A percentile compares a stretch with the other conserved stretches of the same genome.
These are phyloP conservation scores for Haliaeetus leucogaster DNA, from an alignment of 2,113 vertebrate species.

Conservation along the genomic window DNA sequence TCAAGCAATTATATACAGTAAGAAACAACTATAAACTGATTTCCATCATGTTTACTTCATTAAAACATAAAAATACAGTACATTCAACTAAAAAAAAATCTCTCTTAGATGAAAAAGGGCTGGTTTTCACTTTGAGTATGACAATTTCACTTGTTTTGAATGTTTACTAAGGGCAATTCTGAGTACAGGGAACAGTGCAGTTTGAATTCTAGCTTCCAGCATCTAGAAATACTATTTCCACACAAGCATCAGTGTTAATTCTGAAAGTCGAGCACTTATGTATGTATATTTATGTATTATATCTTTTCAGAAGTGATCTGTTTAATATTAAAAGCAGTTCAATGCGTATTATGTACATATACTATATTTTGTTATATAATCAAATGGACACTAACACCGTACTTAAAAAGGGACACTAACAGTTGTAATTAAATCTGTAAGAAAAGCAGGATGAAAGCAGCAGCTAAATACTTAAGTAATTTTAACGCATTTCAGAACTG, in stretches of 20 bases:
- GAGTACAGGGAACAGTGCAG: background rate
- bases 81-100: background rate
- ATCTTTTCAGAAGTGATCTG: background rate
- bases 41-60: background rate
- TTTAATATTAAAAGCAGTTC: background rate
- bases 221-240: background rate
- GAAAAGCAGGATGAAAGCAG: background rate
- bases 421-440: background rate
- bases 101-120: background rate
- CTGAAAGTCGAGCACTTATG: background rate
- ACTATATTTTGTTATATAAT: background rate
- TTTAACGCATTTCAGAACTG: background rate
- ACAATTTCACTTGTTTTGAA: background rate
- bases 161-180: background rate
- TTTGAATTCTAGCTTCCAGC: background rate
- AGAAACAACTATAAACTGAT: background rate
- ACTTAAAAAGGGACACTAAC: background rate
- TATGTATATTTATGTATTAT: background rate
- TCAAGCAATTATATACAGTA: background rate
- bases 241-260: background rate
- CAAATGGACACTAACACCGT: background rate
- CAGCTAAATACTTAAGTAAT: background rate
- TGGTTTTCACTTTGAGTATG: background rate
- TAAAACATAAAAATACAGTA: background rate
- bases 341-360: background rate